Base-by-base conservation (phyloP, 2,797 vertebrate species). In the Phaenicophaeus curvirostris region DNA sequence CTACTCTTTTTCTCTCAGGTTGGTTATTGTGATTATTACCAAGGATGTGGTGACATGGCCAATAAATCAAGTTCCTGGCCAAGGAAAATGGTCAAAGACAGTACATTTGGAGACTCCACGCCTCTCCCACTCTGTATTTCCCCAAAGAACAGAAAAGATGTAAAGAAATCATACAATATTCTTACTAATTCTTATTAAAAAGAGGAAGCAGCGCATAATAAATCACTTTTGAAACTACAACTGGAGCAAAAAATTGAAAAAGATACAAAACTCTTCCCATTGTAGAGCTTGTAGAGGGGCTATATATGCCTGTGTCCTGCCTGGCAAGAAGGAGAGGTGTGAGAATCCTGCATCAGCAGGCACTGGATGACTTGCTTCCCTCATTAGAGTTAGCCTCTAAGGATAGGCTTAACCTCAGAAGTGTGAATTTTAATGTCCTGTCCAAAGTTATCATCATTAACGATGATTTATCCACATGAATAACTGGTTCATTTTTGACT, bases 21-120 rank as follows among this genome's bases (percentile, higher is more conserved):
- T 95, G 86, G 67, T 95, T 97, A 93, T 96, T 94, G 94, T 74
- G 53, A 93, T 95, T 96, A 93, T 96, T 97, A 95, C 89, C 93
- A 95, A 89, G 93, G 87, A 95, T 94, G 55, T 87, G 89, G 87
- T 93, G 95, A 96, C 39, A 50, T 48, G 82, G 72, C 77, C 24
- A 94, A 75, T 94, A 94, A 97, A 96, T 95, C 57, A 94, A 94
- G 79, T 83, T 95, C 80, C 75, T 85, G 79, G 74, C 41, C 61
- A 71, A 96, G 92, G 79, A 75, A 96, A 95, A 96, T 72, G 50
- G 48, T 84, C 75, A 86, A 73, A 96, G 89, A 93, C 25, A 80
- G 50, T 48, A 74, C 6, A 16, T 42, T 59, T 80, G 41, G 44
- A 88, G 18, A 14, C 16, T 79, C 25, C 11, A 18, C 2, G 6